Percentiles rank a stretch among this genome's conserved stretches.
phyloP scores from a whole-genome alignment of 2,888 invertebrate genomes.

The Pyrocoelia pectoralis region DNA sequence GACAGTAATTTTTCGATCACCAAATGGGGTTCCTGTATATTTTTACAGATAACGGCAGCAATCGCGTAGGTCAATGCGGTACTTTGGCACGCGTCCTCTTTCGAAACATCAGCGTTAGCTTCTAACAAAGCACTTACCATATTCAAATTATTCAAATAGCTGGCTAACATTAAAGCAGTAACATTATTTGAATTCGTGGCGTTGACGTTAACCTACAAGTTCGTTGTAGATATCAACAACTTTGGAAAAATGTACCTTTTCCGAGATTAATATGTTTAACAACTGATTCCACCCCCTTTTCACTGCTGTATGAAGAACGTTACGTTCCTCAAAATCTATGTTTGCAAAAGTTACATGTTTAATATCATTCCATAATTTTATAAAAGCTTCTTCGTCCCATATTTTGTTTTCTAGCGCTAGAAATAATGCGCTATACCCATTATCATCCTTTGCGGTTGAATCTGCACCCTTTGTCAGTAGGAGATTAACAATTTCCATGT shows the following conservation, averaged over 20 bases:
- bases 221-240: too few species aligned
- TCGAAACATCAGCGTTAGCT: constrained; percentile 49
- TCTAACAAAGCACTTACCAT: constrained; percentile 50
- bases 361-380: constrained; percentile 54
- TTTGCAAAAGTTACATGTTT: constrained; percentile 47
- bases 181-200: constrained; percentile 53
- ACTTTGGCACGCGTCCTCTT: constrained; percentile 55
- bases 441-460: constrained; percentile 50
- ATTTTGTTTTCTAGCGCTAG: constrained; percentile 53
- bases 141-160: constrained; percentile 51
- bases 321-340: constrained; percentile 53
- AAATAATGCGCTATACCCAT: constrained; percentile 55
- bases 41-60: constrained; percentile 52
- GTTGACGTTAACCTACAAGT: constrained; percentile 48
- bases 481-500: constrained; percentile 54
- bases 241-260: constrained; percentile 46
- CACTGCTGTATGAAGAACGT: constrained; percentile 56
- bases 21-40: constrained; percentile 45
- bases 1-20: constrained; percentile 49
- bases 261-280: constrained; percentile 48
- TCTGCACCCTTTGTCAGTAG: constrained; percentile 56
- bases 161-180: constrained; percentile 58
- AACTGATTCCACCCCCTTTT: constrained; percentile 56
- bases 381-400: constrained; percentile 58
- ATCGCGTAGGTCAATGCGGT: constrained; percentile 57